A percentile compares a stretch with the other conserved stretches of the same genome.
Conservation (phyloP, 2,113 vertebrate genomes). For the Sander lucioperca region DNA sequence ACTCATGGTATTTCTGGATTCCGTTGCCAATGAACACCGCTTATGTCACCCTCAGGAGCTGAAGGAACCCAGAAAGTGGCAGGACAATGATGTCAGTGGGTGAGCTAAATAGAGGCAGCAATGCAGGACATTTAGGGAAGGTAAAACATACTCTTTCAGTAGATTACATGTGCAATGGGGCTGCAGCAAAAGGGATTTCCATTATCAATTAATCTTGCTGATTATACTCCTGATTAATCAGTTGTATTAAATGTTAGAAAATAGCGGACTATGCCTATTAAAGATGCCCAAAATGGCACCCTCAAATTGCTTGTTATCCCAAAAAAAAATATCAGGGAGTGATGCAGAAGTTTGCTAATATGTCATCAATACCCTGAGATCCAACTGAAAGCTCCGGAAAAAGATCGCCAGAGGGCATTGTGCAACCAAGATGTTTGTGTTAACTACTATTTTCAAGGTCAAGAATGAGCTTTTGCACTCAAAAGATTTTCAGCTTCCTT, state of each 20-base stretch:
- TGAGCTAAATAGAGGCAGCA: constrained; percentile 14
- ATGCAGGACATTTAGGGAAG: constrained; percentile 6
- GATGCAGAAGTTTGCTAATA: background rate
- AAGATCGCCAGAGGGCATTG: background rate
- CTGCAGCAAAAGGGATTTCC: background rate
- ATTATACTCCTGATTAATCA: background rate
- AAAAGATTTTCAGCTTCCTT: background rate
- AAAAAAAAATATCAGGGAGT: background rate
- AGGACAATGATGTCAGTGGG: constrained; percentile 29
- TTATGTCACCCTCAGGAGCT: constrained; percentile 40
- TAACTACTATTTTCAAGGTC: background rate
- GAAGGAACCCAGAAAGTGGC: constrained; percentile 21
- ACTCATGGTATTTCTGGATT: constrained; percentile 8
- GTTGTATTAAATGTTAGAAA: background rate
- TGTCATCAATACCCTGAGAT: background rate
- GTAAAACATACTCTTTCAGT: background rate
- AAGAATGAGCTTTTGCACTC: background rate
- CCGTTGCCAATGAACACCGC: constrained; percentile 43
- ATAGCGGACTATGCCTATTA: background rate
- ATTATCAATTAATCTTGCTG: background rate
- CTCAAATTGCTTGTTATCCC: background rate
- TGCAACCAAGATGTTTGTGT: background rate
- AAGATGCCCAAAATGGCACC: background rate
- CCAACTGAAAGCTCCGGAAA: background rate
- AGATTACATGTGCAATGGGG: background rate